phyloP scores from a whole-genome alignment of 2,113 vertebrate genomes.

The Turnix velox region DNA sequence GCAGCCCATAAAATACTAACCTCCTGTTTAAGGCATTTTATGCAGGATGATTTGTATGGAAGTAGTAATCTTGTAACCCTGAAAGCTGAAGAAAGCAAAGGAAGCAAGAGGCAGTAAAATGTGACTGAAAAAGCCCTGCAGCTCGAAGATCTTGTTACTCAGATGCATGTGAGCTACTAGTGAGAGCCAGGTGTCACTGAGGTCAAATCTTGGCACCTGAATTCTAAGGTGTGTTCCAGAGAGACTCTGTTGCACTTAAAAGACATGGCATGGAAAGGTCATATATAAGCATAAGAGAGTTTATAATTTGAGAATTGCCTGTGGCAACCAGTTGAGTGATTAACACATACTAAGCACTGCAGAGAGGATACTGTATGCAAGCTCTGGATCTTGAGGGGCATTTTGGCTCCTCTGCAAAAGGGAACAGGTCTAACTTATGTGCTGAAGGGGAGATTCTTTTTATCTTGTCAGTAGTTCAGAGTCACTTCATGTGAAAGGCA shows the following conservation, averaged over 20 bases:
- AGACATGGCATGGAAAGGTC: not conserved
- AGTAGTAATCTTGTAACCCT: not conserved
- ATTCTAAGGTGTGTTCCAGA: not conserved
- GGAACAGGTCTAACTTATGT: not conserved
- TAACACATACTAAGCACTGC: not conserved
- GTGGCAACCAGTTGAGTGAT: not conserved
- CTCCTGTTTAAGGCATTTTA: not conserved
- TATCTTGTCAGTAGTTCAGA: not conserved
- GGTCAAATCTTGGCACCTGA: not conserved
- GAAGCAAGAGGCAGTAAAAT: not conserved
- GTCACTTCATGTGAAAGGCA: not conserved
- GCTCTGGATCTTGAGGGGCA: not conserved
- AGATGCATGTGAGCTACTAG: not conserved
- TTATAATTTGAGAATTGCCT: not conserved
- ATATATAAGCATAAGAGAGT: not conserved
- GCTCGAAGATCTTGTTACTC: not conserved
- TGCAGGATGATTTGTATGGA: not conserved
- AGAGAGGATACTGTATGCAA: not conserved
- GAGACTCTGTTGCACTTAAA: not conserved
- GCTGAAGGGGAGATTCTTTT: not conserved
- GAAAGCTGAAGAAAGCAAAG: not conserved
- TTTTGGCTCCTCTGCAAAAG: not conserved
- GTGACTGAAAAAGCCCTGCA: not conserved
- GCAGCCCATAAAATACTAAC: not conserved
- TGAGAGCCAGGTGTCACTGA: not conserved